phyloP scores from a whole-genome alignment of 2,797 vertebrate species.

The Tinamus major region DNA sequence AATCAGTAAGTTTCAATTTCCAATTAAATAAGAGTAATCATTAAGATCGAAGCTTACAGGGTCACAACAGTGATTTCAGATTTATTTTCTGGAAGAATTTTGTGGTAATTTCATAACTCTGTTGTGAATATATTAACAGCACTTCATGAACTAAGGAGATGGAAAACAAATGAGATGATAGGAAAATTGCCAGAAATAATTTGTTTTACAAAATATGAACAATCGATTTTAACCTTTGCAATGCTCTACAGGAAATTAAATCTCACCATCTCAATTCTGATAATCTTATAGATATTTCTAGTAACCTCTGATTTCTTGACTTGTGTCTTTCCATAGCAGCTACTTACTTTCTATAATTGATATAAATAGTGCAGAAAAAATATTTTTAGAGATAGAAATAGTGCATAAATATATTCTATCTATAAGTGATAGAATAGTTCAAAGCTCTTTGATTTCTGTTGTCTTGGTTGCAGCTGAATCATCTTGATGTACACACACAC shows the following conservation, averaged over 20 bases:
- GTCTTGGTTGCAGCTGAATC: neutral
- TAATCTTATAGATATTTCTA: neutral
- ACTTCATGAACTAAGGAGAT: neutral
- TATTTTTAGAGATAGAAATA: neutral
- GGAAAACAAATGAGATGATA: neutral
- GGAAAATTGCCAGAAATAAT: neutral
- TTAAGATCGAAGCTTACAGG: neutral
- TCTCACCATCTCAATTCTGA: neutral
- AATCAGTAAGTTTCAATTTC: neutral
- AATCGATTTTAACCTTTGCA: neutral
- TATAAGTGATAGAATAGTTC: neutral
- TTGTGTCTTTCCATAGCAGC: neutral
- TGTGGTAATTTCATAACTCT: neutral
- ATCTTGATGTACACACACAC: neutral
- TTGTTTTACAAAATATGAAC: neutral
- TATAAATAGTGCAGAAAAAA: neutral
- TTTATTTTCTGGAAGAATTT: neutral
- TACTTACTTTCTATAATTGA: neutral
- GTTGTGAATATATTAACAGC: neutral
- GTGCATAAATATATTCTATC: too few relatives aligned
- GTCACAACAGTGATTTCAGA: neutral
- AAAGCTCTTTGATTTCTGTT: neutral
- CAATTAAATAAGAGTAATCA: neutral
- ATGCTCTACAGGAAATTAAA: neutral
- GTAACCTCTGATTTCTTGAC: neutral